A percentile compares a stretch with the other conserved stretches of the same genome.
These are phyloP conservation scores for Ferrisia virgata DNA, from an alignment of 2,888 invertebrate species.

Conservation along the genomic window DNA sequence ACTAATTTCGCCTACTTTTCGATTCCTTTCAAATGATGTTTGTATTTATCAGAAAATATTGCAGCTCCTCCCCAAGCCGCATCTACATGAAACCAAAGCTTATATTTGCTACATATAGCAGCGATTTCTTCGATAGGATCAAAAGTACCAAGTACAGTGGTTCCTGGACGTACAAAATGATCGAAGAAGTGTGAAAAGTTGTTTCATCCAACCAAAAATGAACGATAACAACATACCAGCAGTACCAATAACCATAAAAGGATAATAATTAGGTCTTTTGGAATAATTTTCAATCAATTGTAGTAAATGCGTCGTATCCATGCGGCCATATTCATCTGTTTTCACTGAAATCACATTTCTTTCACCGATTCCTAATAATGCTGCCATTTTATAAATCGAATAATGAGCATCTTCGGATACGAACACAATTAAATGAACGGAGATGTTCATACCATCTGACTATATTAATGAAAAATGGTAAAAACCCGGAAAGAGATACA, in stretches of 20 bases:
- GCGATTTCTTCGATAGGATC: slow-evolving; percentile 76
- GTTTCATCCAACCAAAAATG: neutral
- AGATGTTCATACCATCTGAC: slow-evolving; percentile 65
- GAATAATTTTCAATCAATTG: slow-evolving; percentile 60
- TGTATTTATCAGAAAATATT: slow-evolving; percentile 72
- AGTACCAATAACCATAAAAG: slow-evolving; percentile 82
- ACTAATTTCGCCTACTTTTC: slow-evolving; percentile 62
- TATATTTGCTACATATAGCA: slow-evolving; percentile 69
- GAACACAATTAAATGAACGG: slow-evolving; percentile 72
- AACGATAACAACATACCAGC: slow-evolving; percentile 54
- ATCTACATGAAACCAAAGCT: slow-evolving; percentile 88
- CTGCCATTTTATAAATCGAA: slow-evolving; percentile 80
- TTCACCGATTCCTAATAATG: slow-evolving; percentile 81
- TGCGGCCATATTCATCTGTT: slow-evolving; percentile 68
- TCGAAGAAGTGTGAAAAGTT: neutral
- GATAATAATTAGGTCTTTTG: slow-evolving; percentile 64
- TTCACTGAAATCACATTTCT: slow-evolving; percentile 77
- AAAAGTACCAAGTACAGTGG: slow-evolving; percentile 86
- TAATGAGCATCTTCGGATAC: slow-evolving; percentile 90
- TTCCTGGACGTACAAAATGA: slow-evolving; percentile 58
- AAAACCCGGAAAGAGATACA: neutral
- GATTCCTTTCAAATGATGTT: slow-evolving; percentile 69
- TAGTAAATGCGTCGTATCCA: slow-evolving; percentile 64
- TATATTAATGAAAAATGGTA: slow-evolving; percentile 51
- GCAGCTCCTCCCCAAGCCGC: slow-evolving; percentile 93